Percentiles rank a stretch among this genome's conserved stretches.
Conservation (phyloP, 2,888 invertebrate species). For the Lordiphosa andalusiaca region DNA sequence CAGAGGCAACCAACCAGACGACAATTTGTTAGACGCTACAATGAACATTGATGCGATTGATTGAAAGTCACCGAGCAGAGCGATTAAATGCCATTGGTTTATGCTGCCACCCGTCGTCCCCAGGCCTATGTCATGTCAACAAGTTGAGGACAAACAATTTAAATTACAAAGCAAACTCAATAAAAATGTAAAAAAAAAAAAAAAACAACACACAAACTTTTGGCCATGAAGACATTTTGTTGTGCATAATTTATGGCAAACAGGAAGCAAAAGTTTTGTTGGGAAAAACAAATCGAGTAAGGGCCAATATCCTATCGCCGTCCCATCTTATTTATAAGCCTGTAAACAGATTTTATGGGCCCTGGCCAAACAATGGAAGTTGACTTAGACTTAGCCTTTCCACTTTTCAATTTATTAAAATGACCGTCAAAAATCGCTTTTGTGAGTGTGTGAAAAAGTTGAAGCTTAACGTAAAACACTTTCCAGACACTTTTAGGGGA, state of each 20-base stretch:
- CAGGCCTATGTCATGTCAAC: conserved; percentile 53
- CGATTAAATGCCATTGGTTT: conserved; percentile 65
- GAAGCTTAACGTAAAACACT: conserved; percentile 68
- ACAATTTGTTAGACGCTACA: conserved; percentile 70
- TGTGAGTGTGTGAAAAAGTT: conserved; percentile 33
- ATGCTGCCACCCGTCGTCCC: conserved; percentile 13
- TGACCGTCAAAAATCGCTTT: conserved; percentile 72
- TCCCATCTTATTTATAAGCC: conserved; percentile 64
- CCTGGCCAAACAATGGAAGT: conserved; percentile 45
- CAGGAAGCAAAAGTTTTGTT: conserved; percentile 62
- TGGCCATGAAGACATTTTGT: conserved; percentile 59
- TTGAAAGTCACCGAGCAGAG: conserved; percentile 62
- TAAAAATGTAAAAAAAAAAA: conserved; percentile 64
- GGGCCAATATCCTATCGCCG: not conserved
- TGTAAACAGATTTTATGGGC: conserved; percentile 75
- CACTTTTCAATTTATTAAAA: conserved; percentile 73
- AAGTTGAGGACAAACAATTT: conserved; percentile 69
- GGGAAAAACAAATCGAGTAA: conserved; percentile 68
- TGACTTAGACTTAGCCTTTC: conserved; percentile 21
- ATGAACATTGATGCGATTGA: conserved; percentile 73
- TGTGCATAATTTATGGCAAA: conserved; percentile 70
- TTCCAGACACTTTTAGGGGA: conserved; percentile 56
- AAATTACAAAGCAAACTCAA: conserved; percentile 74
- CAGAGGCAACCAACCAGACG: conserved; percentile 44
- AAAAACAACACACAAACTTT: conserved; percentile 32